A percentile compares a stretch with the other conserved stretches of the same genome.
Conservation (phyloP, 1,140 invertebrate genomes). For the Nephila pilipes region DNA sequence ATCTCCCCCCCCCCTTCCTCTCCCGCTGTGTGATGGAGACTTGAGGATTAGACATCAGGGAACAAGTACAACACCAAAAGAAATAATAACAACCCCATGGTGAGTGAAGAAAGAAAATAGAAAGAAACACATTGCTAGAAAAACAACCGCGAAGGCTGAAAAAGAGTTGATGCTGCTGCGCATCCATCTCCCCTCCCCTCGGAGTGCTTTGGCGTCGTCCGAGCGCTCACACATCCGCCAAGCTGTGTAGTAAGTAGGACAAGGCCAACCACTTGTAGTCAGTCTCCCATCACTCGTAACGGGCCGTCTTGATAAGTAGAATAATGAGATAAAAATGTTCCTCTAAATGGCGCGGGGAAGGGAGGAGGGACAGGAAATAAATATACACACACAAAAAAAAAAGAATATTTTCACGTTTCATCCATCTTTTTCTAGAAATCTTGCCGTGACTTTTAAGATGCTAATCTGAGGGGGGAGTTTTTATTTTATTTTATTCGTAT, state of each 20-base stretch:
- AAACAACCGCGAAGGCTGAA: slow-evolving; percentile 15
- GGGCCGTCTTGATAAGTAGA: slow-evolving; percentile 30
- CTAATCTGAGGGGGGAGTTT: neutral
- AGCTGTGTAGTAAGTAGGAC: slow-evolving; percentile 61
- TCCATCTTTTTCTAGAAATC: slow-evolving; percentile 1
- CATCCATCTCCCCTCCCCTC: slow-evolving; percentile 29
- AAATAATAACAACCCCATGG: neutral
- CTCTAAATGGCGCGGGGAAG: neutral
- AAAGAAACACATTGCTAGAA: neutral
- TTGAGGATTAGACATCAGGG: neutral
- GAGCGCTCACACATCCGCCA: slow-evolving; percentile 55
- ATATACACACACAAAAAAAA: neutral
- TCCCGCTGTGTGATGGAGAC: neutral
- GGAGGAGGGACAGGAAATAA: no score
- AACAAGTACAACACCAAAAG: neutral
- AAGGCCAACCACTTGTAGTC: slow-evolving; percentile 73
- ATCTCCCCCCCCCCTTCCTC: neutral
- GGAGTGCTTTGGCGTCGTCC: slow-evolving; percentile 48
- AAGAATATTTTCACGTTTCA: neutral
- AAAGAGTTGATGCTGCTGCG: neutral
- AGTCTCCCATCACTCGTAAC: neutral
- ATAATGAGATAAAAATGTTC: slow-evolving; percentile 52
- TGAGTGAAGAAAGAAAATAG: neutral
- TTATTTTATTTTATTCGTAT: neutral
- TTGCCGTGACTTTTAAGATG: slow-evolving; percentile 13